These are phyloP conservation scores for Odontocerum albicorne DNA, from an alignment of 2,888 invertebrate genomes.

Conservation along the genomic window DNA sequence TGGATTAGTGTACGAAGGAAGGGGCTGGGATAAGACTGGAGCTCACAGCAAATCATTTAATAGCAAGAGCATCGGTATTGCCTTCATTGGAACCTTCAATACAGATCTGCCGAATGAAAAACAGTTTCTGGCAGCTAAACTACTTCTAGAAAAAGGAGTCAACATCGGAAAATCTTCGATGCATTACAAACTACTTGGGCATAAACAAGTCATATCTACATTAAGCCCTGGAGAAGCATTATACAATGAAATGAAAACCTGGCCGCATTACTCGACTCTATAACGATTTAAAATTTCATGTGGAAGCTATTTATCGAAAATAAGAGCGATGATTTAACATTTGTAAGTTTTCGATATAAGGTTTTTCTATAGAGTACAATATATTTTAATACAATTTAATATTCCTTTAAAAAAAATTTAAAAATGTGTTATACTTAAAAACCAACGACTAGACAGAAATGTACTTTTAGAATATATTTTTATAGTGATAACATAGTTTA, in stretches of 20 bases:
- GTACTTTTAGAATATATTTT: too few relatives aligned
- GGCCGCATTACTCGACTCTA: too few relatives aligned
- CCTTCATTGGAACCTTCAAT: constrained; percentile 73
- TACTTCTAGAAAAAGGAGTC: constrained; percentile 65
- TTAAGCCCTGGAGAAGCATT: constrained; percentile 69
- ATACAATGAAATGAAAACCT: constrained; percentile 64
- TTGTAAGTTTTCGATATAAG: too few relatives aligned
- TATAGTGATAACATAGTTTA: too few relatives aligned
- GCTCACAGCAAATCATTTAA: constrained; percentile 73
- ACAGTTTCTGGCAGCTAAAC: constrained; percentile 62
- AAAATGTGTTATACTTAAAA: too few relatives aligned
- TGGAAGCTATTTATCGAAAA: too few relatives aligned
- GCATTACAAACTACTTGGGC: constrained; percentile 69
- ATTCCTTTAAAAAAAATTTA: too few relatives aligned
- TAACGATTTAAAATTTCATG: too few relatives aligned
- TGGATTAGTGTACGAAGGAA: constrained; percentile 71
- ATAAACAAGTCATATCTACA: constrained; percentile 66
- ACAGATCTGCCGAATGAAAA: constrained; percentile 52
- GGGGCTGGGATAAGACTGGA: constrained; percentile 74
- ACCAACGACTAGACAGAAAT: too few relatives aligned
- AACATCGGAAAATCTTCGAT: constrained; percentile 59
- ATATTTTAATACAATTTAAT: too few relatives aligned
- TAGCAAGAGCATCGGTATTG: constrained; percentile 66
- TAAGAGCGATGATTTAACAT: too few relatives aligned
- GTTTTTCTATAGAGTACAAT: too few relatives aligned